Conservation (phyloP, 2,113 vertebrate genomes). For the Amblyopsis rosae region DNA sequence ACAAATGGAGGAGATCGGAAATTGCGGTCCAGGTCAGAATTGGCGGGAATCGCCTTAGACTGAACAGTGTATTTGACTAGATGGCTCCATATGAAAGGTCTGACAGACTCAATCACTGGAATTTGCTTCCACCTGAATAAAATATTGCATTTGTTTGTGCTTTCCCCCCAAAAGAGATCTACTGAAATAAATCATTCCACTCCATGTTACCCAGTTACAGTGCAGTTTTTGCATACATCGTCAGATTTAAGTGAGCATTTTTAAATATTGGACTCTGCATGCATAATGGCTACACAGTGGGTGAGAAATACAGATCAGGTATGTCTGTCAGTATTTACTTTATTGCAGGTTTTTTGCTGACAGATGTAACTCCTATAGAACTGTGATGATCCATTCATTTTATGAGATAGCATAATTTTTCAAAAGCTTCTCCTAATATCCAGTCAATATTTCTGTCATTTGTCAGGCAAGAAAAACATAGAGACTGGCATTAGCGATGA, state of each 20-base stretch:
- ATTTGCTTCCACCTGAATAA: constrained; percentile 21
- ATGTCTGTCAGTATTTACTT: constrained; percentile 22
- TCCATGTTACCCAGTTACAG: constrained; percentile 22
- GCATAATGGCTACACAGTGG: constrained; percentile 27
- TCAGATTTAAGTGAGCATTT: constrained; percentile 29
- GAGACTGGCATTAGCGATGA: no score
- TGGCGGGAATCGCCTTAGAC: no score
- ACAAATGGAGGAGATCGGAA: no score
- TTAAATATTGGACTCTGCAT: constrained; percentile 45
- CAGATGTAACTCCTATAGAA: constrained; percentile 15
- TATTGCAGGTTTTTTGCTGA: constrained; percentile 16
- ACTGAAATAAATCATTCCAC: constrained; percentile 47
- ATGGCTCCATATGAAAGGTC: constrained; percentile 1
- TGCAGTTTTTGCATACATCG: constrained; percentile 32
- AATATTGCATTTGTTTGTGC: constrained; percentile 15
- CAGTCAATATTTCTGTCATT: constrained; percentile 4
- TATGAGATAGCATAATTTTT: constrained; percentile 9
- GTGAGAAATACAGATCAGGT: constrained; percentile 33
- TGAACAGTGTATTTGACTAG: no score
- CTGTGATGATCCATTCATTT: constrained; percentile 4
- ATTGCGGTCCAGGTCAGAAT: no score
- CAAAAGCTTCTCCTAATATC: constrained; percentile 17
- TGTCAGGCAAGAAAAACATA: no score
- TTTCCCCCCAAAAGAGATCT: constrained; percentile 21
- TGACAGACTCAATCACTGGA: not conserved